Percentiles rank a stretch among this genome's conserved stretches.
phyloP scores from a whole-genome alignment of 2,113 vertebrate genomes.

The Ceratotherium simum region DNA sequence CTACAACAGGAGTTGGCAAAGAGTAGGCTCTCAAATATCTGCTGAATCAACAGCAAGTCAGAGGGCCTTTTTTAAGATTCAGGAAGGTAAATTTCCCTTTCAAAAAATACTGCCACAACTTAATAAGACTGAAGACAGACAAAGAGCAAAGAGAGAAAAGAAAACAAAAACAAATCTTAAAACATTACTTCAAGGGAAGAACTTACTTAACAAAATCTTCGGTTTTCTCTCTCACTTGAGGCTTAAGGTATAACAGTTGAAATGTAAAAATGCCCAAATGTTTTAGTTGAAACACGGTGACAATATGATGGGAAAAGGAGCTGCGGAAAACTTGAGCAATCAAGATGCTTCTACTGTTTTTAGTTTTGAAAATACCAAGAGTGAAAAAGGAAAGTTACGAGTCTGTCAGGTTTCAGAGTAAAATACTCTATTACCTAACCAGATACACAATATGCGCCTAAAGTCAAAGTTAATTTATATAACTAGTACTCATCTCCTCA shows the following conservation, averaged over 20 bases:
- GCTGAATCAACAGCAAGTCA: background rate
- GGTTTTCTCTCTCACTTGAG: background rate
- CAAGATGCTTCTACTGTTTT: background rate
- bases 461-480: background rate
- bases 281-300: slow-evolving; percentile 9
- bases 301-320: background rate
- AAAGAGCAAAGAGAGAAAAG: slow-evolving; percentile 9
- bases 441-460: background rate
- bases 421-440: background rate
- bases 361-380: slow-evolving; percentile 1
- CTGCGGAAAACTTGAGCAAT: background rate
- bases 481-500: background rate
- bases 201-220: background rate
- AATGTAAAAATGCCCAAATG: slow-evolving; percentile 13
- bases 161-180: background rate
- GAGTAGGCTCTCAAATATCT: background rate
- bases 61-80: slow-evolving; percentile 15
- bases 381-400: background rate
- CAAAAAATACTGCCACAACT: background rate
- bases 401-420: background rate
- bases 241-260: background rate
- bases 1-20: background rate
- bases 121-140: background rate
- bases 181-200: background rate
- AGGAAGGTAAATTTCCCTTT: slow-evolving; percentile 29